These are phyloP conservation scores for Hemibagrus wyckioides DNA, from an alignment of 2,113 vertebrate genomes.

Conservation along the genomic window DNA sequence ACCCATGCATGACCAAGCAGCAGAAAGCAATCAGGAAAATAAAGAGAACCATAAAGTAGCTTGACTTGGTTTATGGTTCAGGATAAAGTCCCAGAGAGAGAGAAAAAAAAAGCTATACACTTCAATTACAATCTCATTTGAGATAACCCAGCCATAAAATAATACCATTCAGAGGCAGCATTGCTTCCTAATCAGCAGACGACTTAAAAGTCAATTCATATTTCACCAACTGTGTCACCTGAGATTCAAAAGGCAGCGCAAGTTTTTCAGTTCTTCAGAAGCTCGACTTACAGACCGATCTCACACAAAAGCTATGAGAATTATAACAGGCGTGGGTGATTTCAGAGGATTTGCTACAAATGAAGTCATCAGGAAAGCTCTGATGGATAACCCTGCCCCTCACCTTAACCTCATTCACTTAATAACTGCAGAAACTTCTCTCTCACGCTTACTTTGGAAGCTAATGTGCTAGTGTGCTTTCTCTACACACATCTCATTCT, in stretches of 20 bases:
- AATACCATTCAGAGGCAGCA: slow-evolving; percentile 60
- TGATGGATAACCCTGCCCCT: not conserved
- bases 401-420: not conserved
- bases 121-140: slow-evolving; percentile 64
- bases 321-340: not conserved
- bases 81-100: slow-evolving; percentile 40
- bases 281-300: not conserved
- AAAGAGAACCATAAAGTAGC: slow-evolving; percentile 17
- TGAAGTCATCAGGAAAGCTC: not conserved
- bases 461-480: not conserved
- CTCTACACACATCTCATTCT: not conserved
- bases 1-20: slow-evolving; percentile 23
- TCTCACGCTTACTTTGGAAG: not conserved
- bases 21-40: slow-evolving; percentile 23
- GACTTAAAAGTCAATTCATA: slow-evolving; percentile 56
- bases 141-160: slow-evolving; percentile 68
- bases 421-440: not conserved
- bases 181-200: slow-evolving; percentile 67
- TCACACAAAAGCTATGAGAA: not conserved
- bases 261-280: not conserved
- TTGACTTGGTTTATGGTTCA: slow-evolving; percentile 45
- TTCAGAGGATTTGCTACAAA: not conserved
- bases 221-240: slow-evolving; percentile 25
- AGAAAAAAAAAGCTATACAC: slow-evolving; percentile 19
- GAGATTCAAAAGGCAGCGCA: not conserved